Conservation (phyloP, 2,888 invertebrate species). For the Papilio gigon region DNA sequence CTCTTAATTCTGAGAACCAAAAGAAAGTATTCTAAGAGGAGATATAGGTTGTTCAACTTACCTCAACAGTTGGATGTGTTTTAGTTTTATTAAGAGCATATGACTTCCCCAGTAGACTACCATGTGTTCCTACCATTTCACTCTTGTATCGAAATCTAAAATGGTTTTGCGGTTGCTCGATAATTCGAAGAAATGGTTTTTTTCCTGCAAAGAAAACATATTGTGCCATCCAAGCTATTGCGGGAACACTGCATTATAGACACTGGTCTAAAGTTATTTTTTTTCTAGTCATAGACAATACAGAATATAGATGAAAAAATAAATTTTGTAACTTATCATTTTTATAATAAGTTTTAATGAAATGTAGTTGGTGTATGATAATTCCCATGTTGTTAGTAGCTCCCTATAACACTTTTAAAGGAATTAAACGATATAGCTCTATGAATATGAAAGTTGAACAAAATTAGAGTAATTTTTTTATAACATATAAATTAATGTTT, state of each 20-base stretch:
- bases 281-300: neutral
- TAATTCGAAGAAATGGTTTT: constrained; percentile 82
- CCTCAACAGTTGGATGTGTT: constrained; percentile 89
- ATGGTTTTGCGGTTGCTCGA: constrained; percentile 89
- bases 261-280: neutral
- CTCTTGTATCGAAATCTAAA: constrained; percentile 93
- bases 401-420: neutral
- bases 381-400: neutral
- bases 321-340: neutral
- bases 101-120: constrained; percentile 87
- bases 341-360: neutral
- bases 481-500: too few species aligned
- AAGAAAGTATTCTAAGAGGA: too few species aligned
- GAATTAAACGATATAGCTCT: too few species aligned
- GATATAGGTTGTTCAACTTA: constrained; percentile 62
- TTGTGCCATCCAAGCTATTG: neutral
- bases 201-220: constrained; percentile 49
- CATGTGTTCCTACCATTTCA: constrained; percentile 94
- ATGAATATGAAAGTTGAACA: too few species aligned
- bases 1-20: too few species aligned
- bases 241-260: neutral
- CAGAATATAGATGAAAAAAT: neutral
- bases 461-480: too few species aligned
- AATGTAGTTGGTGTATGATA: neutral
- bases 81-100: constrained; percentile 82